phyloP scores from a whole-genome alignment of 1,140 invertebrate species.

The Hylaeus volcanicus region DNA sequence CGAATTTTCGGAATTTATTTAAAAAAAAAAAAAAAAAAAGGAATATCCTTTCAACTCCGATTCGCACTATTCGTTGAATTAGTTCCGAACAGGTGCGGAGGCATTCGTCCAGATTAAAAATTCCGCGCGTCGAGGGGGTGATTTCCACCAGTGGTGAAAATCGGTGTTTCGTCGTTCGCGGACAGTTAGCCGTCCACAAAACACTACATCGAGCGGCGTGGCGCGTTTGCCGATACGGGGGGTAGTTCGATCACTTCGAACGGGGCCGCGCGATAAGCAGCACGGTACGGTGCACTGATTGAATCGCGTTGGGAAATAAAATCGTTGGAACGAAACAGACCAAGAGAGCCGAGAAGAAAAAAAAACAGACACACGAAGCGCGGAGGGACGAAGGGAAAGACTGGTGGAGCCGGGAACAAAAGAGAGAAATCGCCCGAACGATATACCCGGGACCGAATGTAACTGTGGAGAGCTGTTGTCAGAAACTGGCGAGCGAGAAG shows the following conservation, averaged over 20 bases:
- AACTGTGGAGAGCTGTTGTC: background rate
- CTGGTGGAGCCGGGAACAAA: background rate
- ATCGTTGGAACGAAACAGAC: background rate
- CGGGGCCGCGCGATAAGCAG: constrained; percentile 8
- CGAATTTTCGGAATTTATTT: too few species aligned
- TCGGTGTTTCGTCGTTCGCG: background rate
- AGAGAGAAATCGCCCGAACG: background rate
- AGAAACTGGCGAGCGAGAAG: background rate
- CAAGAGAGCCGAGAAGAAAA: background rate
- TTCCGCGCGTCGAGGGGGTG: background rate
- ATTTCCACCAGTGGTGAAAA: too few species aligned
- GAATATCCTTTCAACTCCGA: too few species aligned
- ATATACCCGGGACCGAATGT: background rate
- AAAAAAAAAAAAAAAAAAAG: too few species aligned
- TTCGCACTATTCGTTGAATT: too few species aligned
- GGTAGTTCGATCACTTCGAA: background rate
- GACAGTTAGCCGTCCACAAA: background rate
- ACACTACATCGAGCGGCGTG: background rate
- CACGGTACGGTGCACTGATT: constrained; percentile 25
- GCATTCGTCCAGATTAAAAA: background rate
- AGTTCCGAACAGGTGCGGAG: background rate
- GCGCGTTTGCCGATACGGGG: too few species aligned
- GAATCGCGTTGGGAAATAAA: constrained; percentile 30
- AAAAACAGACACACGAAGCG: too few species aligned
- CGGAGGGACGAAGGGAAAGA: too few species aligned